These are phyloP conservation scores for Rhabdornis inornatus DNA, from an alignment of 2,113 vertebrate genomes.

Conservation along the genomic window DNA sequence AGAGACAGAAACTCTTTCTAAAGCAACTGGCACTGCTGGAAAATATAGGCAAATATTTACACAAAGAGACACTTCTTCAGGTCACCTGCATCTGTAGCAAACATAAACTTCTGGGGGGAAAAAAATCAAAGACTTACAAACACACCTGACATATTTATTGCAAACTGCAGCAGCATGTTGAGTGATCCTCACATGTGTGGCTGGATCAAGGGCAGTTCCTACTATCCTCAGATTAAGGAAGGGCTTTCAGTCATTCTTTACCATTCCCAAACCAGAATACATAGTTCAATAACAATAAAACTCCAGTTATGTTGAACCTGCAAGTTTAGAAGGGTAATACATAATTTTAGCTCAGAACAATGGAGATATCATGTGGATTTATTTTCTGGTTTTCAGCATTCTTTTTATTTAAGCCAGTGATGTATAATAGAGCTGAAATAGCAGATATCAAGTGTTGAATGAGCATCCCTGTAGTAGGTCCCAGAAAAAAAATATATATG, in stretches of 20 bases:
- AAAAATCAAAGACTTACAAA: neutral
- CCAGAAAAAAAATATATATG: neutral
- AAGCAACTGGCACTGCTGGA: neutral
- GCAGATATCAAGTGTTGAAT: neutral
- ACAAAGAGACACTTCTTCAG: neutral
- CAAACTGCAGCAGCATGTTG: neutral
- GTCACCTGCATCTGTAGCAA: neutral
- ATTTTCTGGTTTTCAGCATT: neutral
- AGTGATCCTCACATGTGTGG: neutral
- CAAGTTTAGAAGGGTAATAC: neutral
- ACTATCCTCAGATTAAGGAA: neutral
- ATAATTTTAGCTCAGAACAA: neutral
- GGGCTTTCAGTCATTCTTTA: neutral
- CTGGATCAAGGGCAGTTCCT: neutral
- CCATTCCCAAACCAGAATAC: neutral
- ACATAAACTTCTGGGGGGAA: neutral
- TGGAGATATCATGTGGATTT: neutral
- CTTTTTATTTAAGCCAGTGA: neutral
- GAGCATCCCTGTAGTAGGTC: neutral
- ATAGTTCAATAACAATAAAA: neutral
- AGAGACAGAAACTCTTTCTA: neutral
- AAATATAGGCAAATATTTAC: neutral
- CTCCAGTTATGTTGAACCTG: neutral
- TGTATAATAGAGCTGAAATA: neutral
- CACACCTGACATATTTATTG: neutral